Evolutionary conservation across 2,797 vertebrate genomes (phyloP).

Genomic region (Semaprochilodus insignis): DNA sequence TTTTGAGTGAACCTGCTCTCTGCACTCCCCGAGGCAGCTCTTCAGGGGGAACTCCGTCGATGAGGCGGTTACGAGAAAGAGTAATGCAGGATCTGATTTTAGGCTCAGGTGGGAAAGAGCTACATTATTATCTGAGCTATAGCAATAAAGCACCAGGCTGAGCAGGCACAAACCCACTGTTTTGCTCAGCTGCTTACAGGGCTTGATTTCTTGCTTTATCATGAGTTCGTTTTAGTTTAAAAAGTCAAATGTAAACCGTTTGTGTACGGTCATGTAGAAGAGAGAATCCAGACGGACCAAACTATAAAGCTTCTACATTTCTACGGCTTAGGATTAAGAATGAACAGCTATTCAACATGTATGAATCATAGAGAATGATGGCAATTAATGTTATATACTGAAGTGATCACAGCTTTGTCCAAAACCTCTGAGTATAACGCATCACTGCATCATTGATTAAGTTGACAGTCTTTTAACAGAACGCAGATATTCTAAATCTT

Average conservation of each 20-base stretch:
- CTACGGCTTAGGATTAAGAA: too few species aligned
- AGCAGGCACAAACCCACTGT: not conserved
- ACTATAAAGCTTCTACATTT: too few species aligned
- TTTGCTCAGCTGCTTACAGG: not conserved
- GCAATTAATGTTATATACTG: not conserved
- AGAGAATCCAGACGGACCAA: too few species aligned
- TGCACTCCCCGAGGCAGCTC: not conserved
- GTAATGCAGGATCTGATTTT: conserved; percentile 35
- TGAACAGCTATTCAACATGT: too few species aligned
- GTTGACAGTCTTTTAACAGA: not conserved
- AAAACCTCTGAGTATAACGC: not conserved
- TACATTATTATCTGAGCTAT: conserved; percentile 2
- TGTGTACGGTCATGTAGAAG: too few species aligned
- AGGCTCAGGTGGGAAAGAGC: conserved; percentile 5
- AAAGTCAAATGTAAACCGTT: not conserved
- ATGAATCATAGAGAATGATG: too few species aligned
- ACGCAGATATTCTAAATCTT: not conserved
- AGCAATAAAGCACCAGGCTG: conserved; percentile 1
- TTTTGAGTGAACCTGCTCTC: not conserved
- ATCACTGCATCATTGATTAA: too few species aligned
- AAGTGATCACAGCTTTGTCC: not conserved
- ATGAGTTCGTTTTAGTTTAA: not conserved
- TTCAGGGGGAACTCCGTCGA: conserved; percentile 9
- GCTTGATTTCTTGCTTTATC: not conserved
- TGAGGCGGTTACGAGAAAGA: conserved; percentile 19